phyloP scores from a whole-genome alignment of 2,797 vertebrate species.

The Girardinus metallicus region DNA sequence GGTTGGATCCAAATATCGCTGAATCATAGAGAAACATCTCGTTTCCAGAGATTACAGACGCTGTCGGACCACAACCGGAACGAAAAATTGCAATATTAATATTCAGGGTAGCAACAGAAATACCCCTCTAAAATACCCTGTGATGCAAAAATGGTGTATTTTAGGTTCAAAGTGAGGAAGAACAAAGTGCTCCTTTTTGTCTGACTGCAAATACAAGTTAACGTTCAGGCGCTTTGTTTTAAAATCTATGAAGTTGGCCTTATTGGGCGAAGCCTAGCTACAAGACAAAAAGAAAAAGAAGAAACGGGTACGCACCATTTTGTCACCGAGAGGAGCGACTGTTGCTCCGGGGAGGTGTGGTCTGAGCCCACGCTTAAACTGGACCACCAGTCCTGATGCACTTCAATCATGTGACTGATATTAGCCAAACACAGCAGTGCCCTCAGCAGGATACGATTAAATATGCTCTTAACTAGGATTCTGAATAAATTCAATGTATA shows the following conservation, averaged over 20 bases:
- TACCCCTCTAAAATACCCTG: background rate
- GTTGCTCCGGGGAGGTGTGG: background rate
- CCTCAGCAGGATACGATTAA: background rate
- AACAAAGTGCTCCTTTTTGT: background rate
- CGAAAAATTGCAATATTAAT: background rate
- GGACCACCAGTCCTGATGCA: background rate
- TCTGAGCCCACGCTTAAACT: background rate
- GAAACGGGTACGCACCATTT: background rate
- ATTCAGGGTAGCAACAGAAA: background rate
- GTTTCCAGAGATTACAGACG: background rate
- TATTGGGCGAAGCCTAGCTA: background rate
- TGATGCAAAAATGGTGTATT: background rate
- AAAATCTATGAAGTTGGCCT: background rate
- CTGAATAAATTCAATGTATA: background rate
- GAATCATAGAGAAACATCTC: background rate
- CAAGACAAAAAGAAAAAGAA: background rate
- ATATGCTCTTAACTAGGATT: background rate
- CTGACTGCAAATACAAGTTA: background rate
- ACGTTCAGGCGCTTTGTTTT: background rate
- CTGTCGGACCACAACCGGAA: background rate
- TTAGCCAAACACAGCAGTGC: background rate
- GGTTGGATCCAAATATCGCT: background rate
- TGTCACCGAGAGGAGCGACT: background rate
- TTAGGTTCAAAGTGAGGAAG: background rate
- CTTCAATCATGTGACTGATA: background rate